Percentiles rank a stretch among this genome's conserved stretches.
Conservation (phyloP, 2,113 vertebrate genomes). For the mouse (Mus musculus) region GRCm39 chr17:56204001-56204500, state of each 20-base stretch:
- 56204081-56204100: background rate
- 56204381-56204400: no score
- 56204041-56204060: background rate
- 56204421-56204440: no score
- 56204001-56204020: background rate
- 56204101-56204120: background rate
- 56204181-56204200: background rate
- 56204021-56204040: background rate
- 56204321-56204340: no score
- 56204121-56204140: background rate
- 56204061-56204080: background rate
- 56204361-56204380: no score
- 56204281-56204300: no score
- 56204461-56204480: background rate
- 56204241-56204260: background rate
- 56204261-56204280: no score
- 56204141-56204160: background rate
- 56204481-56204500: background rate
- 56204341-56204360: no score
- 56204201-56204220: background rate
- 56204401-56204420: no score
- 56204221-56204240: background rate
- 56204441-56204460: no score
- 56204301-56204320: no score
- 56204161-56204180: background rate